phyloP scores from a whole-genome alignment of 53 echinoderm and acorn worm genomes.

The Henricia sp. region DNA sequence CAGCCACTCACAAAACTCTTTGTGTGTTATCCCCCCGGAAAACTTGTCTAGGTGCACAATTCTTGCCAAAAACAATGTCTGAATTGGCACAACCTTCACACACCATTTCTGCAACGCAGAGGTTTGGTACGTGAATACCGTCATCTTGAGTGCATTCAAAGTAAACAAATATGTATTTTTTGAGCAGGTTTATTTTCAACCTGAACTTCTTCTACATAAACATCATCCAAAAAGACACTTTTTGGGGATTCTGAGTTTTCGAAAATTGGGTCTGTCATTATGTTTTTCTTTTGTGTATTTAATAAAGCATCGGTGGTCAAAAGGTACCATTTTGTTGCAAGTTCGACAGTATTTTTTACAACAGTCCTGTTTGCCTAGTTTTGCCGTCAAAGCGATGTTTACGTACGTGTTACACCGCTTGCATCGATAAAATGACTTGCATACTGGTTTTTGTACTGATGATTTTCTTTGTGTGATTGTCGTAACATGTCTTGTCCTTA shows the following conservation, averaged over 20 bases:
- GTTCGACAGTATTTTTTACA: neutral
- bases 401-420: neutral
- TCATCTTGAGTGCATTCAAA: neutral
- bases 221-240: too few species aligned
- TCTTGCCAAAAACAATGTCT: neutral
- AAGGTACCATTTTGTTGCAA: neutral
- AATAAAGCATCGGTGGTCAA: conserved; percentile 2
- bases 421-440: neutral
- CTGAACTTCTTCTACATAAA: neutral
- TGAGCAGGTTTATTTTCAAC: conserved; percentile 13
- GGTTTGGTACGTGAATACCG: conserved; percentile 36
- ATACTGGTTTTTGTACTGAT: neutral
- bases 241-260: neutral
- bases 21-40: conserved; percentile 14
- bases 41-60: neutral
- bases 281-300: neutral
- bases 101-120: conserved; percentile 46
- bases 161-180: conserved; percentile 51
- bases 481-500: neutral
- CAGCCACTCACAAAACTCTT: conserved; percentile 16
- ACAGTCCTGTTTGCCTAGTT: neutral
- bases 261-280: too few species aligned
- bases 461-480: neutral
- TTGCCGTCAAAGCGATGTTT: neutral
- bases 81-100: conserved; percentile 17